Conservation (phyloP, 2,888 invertebrate genomes). For the Pandemis cinnamomeana region DNA sequence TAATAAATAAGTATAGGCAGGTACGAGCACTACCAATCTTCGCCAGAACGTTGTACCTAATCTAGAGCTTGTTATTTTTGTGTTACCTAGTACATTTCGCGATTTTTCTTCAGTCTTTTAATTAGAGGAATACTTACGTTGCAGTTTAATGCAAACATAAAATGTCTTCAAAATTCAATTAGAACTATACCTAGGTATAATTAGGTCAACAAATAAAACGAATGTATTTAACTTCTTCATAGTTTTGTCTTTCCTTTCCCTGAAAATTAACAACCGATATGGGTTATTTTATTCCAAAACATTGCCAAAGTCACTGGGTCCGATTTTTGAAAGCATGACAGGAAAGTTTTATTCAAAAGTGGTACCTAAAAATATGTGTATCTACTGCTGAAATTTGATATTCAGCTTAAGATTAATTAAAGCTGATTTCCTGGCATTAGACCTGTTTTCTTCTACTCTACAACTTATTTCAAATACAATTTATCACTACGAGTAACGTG, state of each 20-base stretch:
- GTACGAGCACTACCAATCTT: neutral
- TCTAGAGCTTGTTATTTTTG: neutral
- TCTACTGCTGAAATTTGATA: no score
- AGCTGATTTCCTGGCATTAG: no score
- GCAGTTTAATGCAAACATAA: neutral
- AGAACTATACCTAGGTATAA: neutral
- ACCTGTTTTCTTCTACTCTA: no score
- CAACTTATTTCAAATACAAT: no score
- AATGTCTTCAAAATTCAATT: neutral
- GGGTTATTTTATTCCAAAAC: neutral
- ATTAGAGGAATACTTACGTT: neutral
- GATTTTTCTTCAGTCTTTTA: neutral
- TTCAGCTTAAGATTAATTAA: no score
- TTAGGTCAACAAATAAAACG: neutral
- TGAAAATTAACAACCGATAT: neutral
- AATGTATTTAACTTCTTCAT: neutral
- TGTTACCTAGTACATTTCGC: neutral
- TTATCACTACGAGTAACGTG: no score
- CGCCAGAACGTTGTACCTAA: neutral
- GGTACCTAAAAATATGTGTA: no score
- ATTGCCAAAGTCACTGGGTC: neutral
- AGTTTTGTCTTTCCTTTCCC: neutral
- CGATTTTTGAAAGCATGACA: neutral
- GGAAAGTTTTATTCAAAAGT: no score
- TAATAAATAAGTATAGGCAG: neutral